These are phyloP conservation scores for Molossus molossus DNA, from an alignment of 2,797 vertebrate species.

Conservation along the genomic window DNA sequence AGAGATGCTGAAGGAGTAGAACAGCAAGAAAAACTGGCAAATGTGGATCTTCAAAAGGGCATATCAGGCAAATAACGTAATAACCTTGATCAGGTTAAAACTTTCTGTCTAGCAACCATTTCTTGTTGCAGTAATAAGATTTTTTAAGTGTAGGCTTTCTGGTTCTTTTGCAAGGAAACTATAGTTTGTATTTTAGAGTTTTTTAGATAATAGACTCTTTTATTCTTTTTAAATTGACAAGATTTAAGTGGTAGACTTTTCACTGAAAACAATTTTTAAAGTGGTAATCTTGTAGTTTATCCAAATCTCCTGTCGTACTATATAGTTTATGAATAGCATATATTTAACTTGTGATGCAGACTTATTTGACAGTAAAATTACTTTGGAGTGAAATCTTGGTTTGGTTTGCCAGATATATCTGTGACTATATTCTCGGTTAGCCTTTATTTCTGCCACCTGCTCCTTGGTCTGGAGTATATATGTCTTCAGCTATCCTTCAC, in stretches of 20 bases:
- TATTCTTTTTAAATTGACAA: constrained; percentile 23
- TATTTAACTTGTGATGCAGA: background rate
- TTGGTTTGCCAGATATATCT: constrained; percentile 39
- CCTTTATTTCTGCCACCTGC: background rate
- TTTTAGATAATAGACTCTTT: constrained; percentile 4
- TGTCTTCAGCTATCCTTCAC: background rate
- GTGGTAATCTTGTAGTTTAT: constrained; percentile 27
- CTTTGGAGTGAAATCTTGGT: constrained; percentile 28
- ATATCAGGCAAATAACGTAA: no score
- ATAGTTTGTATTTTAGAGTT: constrained; percentile 10
- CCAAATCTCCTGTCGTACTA: background rate
- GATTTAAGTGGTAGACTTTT: constrained; percentile 1
- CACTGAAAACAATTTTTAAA: background rate
- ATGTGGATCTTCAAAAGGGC: background rate
- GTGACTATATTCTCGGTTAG: background rate
- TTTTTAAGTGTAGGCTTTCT: constrained; percentile 15
- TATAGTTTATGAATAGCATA: background rate
- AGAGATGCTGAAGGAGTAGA: background rate
- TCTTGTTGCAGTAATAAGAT: background rate
- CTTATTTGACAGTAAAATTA: constrained; percentile 17
- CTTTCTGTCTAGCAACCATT: background rate
- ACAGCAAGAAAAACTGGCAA: background rate
- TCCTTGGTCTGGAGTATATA: background rate
- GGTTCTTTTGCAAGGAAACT: background rate
- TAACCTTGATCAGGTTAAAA: background rate